Evolutionary conservation across 2,888 invertebrate species (phyloP).

Genomic region (Nesidiocoris tenuis): DNA sequence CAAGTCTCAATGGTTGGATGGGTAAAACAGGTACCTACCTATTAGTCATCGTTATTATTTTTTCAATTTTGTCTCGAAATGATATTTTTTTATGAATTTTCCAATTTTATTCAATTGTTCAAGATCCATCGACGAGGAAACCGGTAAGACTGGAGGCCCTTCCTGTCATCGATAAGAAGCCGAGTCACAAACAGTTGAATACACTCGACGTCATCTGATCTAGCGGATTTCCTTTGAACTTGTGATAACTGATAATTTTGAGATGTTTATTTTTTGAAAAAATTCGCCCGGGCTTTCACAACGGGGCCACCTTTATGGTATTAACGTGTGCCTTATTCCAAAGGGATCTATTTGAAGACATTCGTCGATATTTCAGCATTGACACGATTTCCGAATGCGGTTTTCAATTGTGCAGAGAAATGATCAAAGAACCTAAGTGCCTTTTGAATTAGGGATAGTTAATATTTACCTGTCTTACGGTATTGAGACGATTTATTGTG

Average conservation of each 20-base stretch:
- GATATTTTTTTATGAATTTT: too few relatives aligned
- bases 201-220: slow-evolving; percentile 52
- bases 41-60: too few relatives aligned
- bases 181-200: slow-evolving; percentile 50
- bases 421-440: not conserved
- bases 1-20: slow-evolving; percentile 49
- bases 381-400: too few relatives aligned
- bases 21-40: slow-evolving; percentile 48
- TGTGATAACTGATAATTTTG: not conserved
- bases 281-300: not conserved
- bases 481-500: too few relatives aligned
- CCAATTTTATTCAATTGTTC: slow-evolving; percentile 48
- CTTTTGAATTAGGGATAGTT: too few relatives aligned
- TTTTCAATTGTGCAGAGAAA: too few relatives aligned
- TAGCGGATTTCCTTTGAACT: not conserved
- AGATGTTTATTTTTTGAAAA: not conserved
- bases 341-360: too few relatives aligned
- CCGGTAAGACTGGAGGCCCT: slow-evolving; percentile 58
- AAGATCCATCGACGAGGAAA: slow-evolving; percentile 53
- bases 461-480: too few relatives aligned
- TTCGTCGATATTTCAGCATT: too few relatives aligned
- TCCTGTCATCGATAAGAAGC: slow-evolving; percentile 53
- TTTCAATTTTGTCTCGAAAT: too few relatives aligned
- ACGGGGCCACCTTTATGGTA: not conserved
- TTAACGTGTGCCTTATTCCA: not conserved